Conservation (phyloP, 2,113 vertebrate species). For the Probosciger aterrimus region DNA sequence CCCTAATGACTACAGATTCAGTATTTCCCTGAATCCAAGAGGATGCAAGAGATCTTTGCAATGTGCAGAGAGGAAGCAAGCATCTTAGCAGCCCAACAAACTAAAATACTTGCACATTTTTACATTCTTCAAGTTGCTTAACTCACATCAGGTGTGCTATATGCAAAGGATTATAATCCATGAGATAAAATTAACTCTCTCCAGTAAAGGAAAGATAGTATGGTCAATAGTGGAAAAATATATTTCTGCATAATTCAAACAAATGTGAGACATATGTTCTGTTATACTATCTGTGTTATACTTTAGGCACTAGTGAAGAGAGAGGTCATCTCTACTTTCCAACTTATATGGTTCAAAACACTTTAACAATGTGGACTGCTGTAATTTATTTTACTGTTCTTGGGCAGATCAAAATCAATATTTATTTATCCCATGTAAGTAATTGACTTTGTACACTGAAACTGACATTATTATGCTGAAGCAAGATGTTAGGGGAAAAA, state of each 20-base stretch:
- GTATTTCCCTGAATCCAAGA: not conserved
- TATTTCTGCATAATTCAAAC: not conserved
- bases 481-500: not conserved
- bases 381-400: not conserved
- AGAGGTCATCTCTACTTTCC: not conserved
- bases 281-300: not conserved
- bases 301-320: not conserved
- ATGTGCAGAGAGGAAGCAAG: not conserved
- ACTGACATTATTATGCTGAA: not conserved
- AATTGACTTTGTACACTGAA: not conserved
- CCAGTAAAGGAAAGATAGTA: not conserved
- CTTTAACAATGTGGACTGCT: not conserved
- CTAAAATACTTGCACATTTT: not conserved
- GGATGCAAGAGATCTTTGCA: not conserved
- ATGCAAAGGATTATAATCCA: not conserved
- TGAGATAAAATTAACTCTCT: not conserved
- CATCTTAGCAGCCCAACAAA: not conserved
- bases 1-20: not conserved
- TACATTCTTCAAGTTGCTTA: not conserved
- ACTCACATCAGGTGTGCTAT: accelerated
- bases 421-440: not conserved
- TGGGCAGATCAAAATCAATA: not conserved
- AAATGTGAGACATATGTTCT: not conserved
- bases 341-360: not conserved
- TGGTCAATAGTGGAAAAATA: not conserved